Evolutionary conservation across 2,797 vertebrate species (phyloP).

Genomic region (Lutra lutra): DNA sequence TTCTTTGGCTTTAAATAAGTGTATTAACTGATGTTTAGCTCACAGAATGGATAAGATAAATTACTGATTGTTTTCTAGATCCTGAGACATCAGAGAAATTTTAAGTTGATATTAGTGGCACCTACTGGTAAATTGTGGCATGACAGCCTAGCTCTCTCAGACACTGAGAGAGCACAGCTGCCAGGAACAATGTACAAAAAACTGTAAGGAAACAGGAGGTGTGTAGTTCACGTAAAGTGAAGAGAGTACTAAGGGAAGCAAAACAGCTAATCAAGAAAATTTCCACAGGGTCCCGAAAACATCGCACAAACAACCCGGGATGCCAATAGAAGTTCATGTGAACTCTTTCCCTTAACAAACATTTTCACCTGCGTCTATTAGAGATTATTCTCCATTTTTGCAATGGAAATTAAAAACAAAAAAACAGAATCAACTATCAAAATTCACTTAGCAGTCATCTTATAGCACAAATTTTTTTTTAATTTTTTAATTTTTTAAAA

Average conservation of each 20-base stretch:
- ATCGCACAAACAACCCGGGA: not conserved
- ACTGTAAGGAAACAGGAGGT: not conserved
- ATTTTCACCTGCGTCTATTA: not conserved
- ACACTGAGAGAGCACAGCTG: not conserved
- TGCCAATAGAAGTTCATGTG: not conserved
- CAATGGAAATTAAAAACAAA: not conserved
- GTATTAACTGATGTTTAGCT: not conserved
- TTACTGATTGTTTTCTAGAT: not conserved
- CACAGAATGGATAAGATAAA: not conserved
- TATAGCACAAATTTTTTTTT: not conserved
- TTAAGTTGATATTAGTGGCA: not conserved
- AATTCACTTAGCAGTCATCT: not conserved
- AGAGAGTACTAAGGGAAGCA: not conserved
- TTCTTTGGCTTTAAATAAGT: not conserved
- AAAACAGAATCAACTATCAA: not conserved
- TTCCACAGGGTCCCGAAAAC: not conserved
- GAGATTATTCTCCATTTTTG: not conserved
- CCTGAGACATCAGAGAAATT: not conserved
- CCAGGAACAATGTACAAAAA: not conserved
- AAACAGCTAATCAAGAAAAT: not conserved
- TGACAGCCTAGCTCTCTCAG: constrained; percentile 25
- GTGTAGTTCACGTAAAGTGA: not conserved
- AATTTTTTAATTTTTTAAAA: too few relatives aligned
- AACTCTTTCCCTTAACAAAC: constrained; percentile 3
- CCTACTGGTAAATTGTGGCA: not conserved